Percentiles rank a stretch among this genome's conserved stretches.
Evolutionary conservation across 1,140 invertebrate species (phyloP).

Genomic region (Ericerus pela): DNA sequence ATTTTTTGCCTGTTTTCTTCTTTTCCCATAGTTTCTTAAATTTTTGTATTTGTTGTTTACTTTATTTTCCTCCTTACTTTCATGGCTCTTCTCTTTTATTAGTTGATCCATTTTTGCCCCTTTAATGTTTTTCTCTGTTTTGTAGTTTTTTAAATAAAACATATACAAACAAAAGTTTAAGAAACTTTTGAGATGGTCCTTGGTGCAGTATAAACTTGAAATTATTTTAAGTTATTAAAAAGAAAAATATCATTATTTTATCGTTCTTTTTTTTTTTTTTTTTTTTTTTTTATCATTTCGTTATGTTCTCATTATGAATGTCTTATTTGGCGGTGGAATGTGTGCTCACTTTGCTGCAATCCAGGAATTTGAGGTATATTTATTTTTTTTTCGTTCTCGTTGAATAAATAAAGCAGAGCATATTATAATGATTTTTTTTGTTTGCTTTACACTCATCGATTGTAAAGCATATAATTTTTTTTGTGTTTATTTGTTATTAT

Average conservation of each 20-base stretch:
- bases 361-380: conserved; percentile 6
- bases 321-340: conserved; percentile 11
- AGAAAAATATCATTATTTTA: background rate
- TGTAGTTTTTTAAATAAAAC: too few species aligned
- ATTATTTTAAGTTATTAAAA: background rate
- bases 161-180: conserved; percentile 38
- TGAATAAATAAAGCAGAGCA: conserved; percentile 7
- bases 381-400: background rate
- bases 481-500: conserved; percentile 11
- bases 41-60: too few species aligned
- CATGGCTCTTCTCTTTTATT: too few species aligned
- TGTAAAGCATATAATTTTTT: conserved; percentile 11
- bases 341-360: conserved; percentile 10
- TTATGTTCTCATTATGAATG: conserved; percentile 2
- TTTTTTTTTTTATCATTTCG: conserved; percentile 9
- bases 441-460: conserved; percentile 7
- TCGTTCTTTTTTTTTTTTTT: background rate
- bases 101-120: too few species aligned
- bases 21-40: too few species aligned
- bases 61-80: too few species aligned
- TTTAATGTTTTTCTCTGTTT: too few species aligned
- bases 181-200: conserved; percentile 97
- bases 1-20: too few species aligned
- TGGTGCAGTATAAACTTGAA: conserved; percentile 32
- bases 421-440: conserved; percentile 7